These are phyloP conservation scores for Epicampocera succincta DNA, from an alignment of 2,888 invertebrate genomes.

Conservation along the genomic window DNA sequence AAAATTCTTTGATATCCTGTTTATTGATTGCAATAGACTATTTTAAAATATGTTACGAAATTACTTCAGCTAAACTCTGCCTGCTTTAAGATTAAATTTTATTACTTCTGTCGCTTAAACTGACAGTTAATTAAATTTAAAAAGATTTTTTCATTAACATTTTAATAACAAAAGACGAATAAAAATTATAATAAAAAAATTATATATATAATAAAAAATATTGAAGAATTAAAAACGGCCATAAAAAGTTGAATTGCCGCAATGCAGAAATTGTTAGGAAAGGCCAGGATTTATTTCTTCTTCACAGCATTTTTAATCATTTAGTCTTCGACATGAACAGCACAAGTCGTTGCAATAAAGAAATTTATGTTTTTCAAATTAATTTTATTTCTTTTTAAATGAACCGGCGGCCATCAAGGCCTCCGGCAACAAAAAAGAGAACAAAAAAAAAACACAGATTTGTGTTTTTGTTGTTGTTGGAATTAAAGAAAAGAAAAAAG, in stretches of 20 bases:
- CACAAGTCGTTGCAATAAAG: not conserved
- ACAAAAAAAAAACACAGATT: not conserved
- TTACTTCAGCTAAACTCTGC: too few relatives aligned
- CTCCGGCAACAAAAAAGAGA: not conserved
- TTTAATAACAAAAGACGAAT: too few relatives aligned
- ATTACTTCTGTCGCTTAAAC: too few relatives aligned
- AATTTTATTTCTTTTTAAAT: not conserved
- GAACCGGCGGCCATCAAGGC: conserved; percentile 1
- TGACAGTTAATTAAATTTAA: not conserved
- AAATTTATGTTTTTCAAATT: conserved; percentile 21
- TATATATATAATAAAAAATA: not conserved
- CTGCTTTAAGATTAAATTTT: too few relatives aligned
- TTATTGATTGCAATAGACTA: too few relatives aligned
- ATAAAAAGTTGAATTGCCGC: conserved; percentile 21
- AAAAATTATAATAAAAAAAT: too few relatives aligned
- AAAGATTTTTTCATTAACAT: too few relatives aligned
- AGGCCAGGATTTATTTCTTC: conserved; percentile 52
- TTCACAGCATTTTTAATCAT: not conserved
- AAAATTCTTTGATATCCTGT: too few relatives aligned
- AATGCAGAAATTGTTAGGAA: conserved; percentile 63
- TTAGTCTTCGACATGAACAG: not conserved
- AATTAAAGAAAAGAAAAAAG: not conserved
- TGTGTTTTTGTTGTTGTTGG: not conserved
- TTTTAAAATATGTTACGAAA: too few relatives aligned
- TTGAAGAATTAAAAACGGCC: not conserved